phyloP scores from a whole-genome alignment of 2,888 invertebrate genomes.

The Eupithecia centaureata region DNA sequence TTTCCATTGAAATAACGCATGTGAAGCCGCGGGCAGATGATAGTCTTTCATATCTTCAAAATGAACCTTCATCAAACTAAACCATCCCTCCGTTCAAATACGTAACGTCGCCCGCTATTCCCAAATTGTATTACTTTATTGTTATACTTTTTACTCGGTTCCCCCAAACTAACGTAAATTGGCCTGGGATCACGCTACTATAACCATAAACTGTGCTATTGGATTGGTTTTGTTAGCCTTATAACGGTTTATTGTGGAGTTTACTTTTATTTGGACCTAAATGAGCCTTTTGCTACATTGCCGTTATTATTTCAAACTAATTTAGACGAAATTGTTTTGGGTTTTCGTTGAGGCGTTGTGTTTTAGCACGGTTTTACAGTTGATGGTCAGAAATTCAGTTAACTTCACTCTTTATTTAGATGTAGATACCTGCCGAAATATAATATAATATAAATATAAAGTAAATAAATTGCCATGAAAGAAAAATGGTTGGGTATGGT shows the following conservation, averaged over 20 bases:
- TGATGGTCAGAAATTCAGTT: background rate
- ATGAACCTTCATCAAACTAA: conserved; percentile 77
- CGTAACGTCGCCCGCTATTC: conserved; percentile 69
- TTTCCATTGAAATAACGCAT: too few relatives aligned
- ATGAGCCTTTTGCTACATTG: conserved; percentile 41
- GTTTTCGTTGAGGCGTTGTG: conserved; percentile 10
- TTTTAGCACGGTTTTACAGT: conserved; percentile 3
- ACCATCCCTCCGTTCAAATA: conserved; percentile 71
- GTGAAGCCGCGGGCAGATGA: too few relatives aligned
- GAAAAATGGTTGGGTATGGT: background rate
- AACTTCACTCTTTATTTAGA: background rate
- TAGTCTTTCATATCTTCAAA: conserved; percentile 51
- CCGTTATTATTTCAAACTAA: conserved; percentile 39
- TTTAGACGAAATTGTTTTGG: conserved; percentile 32
- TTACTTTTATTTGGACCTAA: conserved; percentile 47
- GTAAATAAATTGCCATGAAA: background rate
- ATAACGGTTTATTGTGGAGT: conserved; percentile 52
- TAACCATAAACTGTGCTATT: conserved; percentile 77
- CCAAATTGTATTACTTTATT: conserved; percentile 83
- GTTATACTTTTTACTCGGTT: conserved; percentile 78
- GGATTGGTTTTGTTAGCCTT: conserved; percentile 71
- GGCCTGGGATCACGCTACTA: conserved; percentile 81
- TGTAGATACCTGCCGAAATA: background rate
- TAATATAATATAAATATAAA: too few relatives aligned
- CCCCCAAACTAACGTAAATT: conserved; percentile 81